These are phyloP conservation scores for Cyphomyrus plagiostoma DNA, from an alignment of 2,113 vertebrate species.

Conservation along the genomic window DNA sequence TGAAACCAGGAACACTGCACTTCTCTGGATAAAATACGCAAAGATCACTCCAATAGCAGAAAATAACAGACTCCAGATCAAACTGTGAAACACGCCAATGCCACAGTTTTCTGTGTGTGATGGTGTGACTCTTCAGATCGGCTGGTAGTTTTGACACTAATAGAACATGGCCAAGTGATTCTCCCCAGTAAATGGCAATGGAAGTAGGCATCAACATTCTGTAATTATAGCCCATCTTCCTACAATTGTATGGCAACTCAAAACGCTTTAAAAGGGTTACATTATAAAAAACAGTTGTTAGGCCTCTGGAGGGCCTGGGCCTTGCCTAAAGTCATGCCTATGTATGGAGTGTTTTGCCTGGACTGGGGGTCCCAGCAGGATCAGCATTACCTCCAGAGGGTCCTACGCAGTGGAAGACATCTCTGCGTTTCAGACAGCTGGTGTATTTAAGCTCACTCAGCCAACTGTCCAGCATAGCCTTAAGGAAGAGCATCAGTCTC, in stretches of 20 bases:
- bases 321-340: slow-evolving; percentile 34
- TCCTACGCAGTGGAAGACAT: slow-evolving; percentile 6
- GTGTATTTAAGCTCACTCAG: slow-evolving; percentile 39
- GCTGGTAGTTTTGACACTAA: not conserved
- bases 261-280: slow-evolving; percentile 30
- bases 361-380: slow-evolving; percentile 32
- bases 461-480: slow-evolving; percentile 11
- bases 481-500: slow-evolving; percentile 10
- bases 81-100: not conserved
- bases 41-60: not conserved
- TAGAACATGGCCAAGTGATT: not conserved
- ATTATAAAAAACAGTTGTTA: slow-evolving; percentile 31
- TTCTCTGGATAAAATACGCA: not conserved
- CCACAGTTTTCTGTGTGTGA: not conserved
- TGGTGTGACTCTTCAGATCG: not conserved
- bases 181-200: not conserved
- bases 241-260: not conserved
- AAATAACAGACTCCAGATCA: not conserved
- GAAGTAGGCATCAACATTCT: not conserved
- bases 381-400: slow-evolving; percentile 23
- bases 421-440: slow-evolving; percentile 37
- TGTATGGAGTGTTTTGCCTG: slow-evolving; percentile 35
- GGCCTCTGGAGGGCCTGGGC: slow-evolving; percentile 33
- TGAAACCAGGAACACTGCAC: not conserved
- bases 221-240: slow-evolving; percentile 14